Conservation (phyloP, 1,140 invertebrate genomes). For the Delia radicum region DNA sequence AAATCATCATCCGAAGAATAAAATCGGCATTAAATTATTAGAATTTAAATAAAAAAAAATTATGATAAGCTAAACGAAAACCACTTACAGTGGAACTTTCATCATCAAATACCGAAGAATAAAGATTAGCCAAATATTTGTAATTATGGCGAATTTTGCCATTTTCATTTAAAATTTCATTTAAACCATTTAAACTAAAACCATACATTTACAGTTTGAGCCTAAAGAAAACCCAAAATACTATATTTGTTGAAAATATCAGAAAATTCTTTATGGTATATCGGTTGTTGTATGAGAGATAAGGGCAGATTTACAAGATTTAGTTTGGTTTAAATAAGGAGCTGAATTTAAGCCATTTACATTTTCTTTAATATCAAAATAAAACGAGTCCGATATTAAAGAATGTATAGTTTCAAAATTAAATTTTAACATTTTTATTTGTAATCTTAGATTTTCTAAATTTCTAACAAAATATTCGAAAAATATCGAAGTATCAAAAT, state of each 20-base stretch:
- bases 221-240: constrained; percentile 40
- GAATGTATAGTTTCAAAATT: constrained; percentile 28
- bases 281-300: constrained; percentile 38
- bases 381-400: constrained; percentile 22
- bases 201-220: constrained; percentile 44
- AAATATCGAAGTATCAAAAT: background rate
- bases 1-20: constrained; percentile 34
- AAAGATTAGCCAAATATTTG: constrained; percentile 32
- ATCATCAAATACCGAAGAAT: constrained; percentile 37
- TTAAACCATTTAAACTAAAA: constrained; percentile 32
- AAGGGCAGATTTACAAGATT: constrained; percentile 40
- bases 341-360: constrained; percentile 30
- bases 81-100: constrained; percentile 40
- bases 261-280: constrained; percentile 33
- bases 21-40: background rate
- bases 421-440: constrained; percentile 34
- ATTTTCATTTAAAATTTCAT: constrained; percentile 26
- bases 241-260: constrained; percentile 43
- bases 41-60: constrained; percentile 28
- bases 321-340: constrained; percentile 35
- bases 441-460: constrained; percentile 30
- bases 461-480: constrained; percentile 28
- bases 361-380: constrained; percentile 25
- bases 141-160: constrained; percentile 30
- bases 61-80: constrained; percentile 37